Base-by-base conservation (phyloP, 1,140 invertebrate genomes). In the Ladona fulva region DNA sequence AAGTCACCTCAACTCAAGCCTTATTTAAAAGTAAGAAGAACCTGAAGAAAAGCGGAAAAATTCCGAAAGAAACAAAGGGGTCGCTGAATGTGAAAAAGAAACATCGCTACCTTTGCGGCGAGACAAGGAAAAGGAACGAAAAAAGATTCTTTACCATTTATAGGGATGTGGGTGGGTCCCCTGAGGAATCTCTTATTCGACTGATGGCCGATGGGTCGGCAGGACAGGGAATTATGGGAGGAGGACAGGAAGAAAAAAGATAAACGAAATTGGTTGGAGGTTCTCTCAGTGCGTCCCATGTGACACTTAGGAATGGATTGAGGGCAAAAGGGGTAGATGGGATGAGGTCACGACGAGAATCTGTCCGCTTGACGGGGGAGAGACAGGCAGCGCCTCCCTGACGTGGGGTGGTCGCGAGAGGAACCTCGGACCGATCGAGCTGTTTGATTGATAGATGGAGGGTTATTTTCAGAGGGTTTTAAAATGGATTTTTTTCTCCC, bases 261-360 rank as follows among this genome's bases (percentile, higher is more conserved):
- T 37, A 37, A 37, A 37, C 29, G 29, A 37, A 37, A 37, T 37
- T 37, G 29, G 29, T 37, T 5, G 29, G 29, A 37, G 52, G 16
- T 66, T 12, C 52, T 6, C 52, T 22, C 29, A 8, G 29, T 37
- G 29, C 29, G 29, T 66, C 52, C 52, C 52, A 66, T 6, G 52
- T 66, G 52, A 66, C 52, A 66, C 52, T 66, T 66, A 66, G 52
- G 52, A 66, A 66, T 66, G 52, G 52, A 66, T 66, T 66, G 52
- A 66, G 52, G 52, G 52, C 52, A 22, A 5, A 66, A 22, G n/a
- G 52, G 52, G n/a, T 66, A 22, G 52, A 66, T 6, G 12, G 52
- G 52, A 10, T 52, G 44, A 52, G 44, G 44, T 52, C 44, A 52
- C 44, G 52, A 66, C 3, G 52, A 22, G 52, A 66, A 66, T 66